Conservation (phyloP, 2,888 invertebrate genomes). For the Eristalis tenax region DNA sequence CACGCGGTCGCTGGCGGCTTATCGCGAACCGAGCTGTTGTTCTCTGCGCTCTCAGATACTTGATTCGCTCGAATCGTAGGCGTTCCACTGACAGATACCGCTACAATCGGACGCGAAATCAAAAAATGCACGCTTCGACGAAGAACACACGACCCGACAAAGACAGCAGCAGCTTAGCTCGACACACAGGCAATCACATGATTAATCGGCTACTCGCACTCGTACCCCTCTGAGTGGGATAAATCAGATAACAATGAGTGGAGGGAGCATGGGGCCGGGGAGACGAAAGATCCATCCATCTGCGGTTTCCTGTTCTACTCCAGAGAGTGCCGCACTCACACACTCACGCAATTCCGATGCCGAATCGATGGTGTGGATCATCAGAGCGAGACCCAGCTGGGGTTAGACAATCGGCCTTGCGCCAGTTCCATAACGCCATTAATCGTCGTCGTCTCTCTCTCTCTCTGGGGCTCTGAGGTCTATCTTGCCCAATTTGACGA, state of each 20-base stretch:
- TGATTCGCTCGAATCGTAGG: not conserved
- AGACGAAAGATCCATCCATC: not conserved
- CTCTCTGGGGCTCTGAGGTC: conserved; percentile 8
- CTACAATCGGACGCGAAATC: not conserved
- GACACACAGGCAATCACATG: not conserved
- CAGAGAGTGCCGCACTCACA: not conserved
- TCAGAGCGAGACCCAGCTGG: conserved; percentile 2
- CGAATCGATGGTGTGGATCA: not conserved
- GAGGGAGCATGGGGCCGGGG: not conserved
- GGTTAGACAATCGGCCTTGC: conserved; percentile 55
- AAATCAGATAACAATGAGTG: conserved; percentile 28
- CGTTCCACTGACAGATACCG: not conserved
- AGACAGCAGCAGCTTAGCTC: not conserved
- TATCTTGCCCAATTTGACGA: conserved; percentile 49
- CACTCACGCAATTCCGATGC: not conserved
- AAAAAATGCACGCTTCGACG: conserved; percentile 23
- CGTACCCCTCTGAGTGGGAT: conserved; percentile 10
- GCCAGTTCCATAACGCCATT: conserved; percentile 47
- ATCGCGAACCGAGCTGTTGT: not conserved
- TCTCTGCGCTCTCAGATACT: not conserved
- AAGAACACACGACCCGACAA: not conserved
- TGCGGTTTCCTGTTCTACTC: not conserved
- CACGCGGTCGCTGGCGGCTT: not conserved
- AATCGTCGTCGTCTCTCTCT: conserved; percentile 38
- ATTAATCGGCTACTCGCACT: not conserved